These are phyloP conservation scores for Tryphoninae sp. DNA, from an alignment of 2,888 invertebrate genomes.

Conservation along the genomic window DNA sequence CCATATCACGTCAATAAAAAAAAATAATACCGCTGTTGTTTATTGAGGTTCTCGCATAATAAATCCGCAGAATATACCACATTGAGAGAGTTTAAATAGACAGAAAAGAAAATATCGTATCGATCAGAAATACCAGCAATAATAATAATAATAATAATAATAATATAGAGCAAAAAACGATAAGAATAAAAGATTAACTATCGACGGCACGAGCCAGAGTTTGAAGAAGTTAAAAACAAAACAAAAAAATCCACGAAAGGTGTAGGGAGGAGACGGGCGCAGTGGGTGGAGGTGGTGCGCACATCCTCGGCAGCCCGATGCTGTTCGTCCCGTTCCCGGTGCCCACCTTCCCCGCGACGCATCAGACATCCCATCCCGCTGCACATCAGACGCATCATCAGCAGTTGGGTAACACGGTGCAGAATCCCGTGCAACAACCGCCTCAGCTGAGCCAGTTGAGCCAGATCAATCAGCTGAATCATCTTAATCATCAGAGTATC, in stretches of 20 bases:
- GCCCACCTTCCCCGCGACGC: slow-evolving; percentile 80
- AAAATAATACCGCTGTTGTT: slow-evolving; percentile 38
- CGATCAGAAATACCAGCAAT: slow-evolving; percentile 23
- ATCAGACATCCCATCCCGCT: slow-evolving; percentile 78
- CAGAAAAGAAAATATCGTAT: slow-evolving; percentile 7
- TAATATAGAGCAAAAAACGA: slow-evolving; percentile 41
- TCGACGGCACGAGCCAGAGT: slow-evolving; percentile 59
- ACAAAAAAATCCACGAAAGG: slow-evolving; percentile 70
- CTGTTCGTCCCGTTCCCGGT: slow-evolving; percentile 81
- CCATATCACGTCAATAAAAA: slow-evolving; percentile 32
- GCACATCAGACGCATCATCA: slow-evolving; percentile 77
- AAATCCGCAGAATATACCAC: slow-evolving; percentile 1
- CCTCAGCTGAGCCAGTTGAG: slow-evolving; percentile 75
- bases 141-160: slow-evolving; percentile 44
- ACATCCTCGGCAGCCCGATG: slow-evolving; percentile 81
- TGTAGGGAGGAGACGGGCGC: slow-evolving; percentile 81
- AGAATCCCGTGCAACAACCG: slow-evolving; percentile 71
- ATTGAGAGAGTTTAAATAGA: slow-evolving; percentile 36
- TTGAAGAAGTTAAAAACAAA: slow-evolving; percentile 61
- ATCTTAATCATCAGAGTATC: slow-evolving; percentile 79
- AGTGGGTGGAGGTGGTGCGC: slow-evolving; percentile 81
- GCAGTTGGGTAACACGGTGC: slow-evolving; percentile 64
- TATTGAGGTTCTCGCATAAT: slow-evolving; percentile 31
- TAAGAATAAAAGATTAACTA: slow-evolving; percentile 15
- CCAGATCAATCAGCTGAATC: slow-evolving; percentile 78